phyloP scores from a whole-genome alignment of 1,140 invertebrate genomes.

The Bombus confusus region DNA sequence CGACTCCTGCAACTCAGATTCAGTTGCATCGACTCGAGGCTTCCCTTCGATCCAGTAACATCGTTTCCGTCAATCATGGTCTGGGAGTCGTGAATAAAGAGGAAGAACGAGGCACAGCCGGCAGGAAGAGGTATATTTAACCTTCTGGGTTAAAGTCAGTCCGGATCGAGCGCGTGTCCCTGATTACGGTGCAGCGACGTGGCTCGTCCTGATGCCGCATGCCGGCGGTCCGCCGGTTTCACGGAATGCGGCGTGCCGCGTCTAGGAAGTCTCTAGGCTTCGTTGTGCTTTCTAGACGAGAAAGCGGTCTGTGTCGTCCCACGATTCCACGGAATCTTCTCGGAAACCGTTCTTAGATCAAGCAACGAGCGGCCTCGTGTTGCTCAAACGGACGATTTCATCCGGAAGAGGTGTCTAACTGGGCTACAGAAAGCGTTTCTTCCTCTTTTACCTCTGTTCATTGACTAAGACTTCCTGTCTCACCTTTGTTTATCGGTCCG shows the following conservation, averaged over 20 bases:
- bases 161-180: slow-evolving; percentile 61
- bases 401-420: slow-evolving; percentile 14
- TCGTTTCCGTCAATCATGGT: slow-evolving; percentile 22
- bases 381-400: not conserved
- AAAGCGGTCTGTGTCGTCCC: slow-evolving; percentile 44
- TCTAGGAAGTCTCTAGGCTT: slow-evolving; percentile 42
- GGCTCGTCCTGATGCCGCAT: slow-evolving; percentile 40
- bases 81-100: not conserved
- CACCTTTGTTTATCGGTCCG: too few relatives aligned
- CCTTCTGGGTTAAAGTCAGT: slow-evolving; percentile 61
- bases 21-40: not conserved
- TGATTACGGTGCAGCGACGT: slow-evolving; percentile 62
- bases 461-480: not conserved
- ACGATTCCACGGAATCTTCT: slow-evolving; percentile 43
- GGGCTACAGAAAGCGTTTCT: not conserved
- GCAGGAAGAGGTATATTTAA: slow-evolving; percentile 60
- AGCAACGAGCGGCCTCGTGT: slow-evolving; percentile 3
- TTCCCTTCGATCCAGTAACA: not conserved
- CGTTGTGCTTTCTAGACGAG: slow-evolving; percentile 59
- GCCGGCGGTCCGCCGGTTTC: slow-evolving; percentile 42
- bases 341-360: slow-evolving; percentile 23
- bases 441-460: not conserved
- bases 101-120: slow-evolving; percentile 16
- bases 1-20: too few relatives aligned
- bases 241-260: slow-evolving; percentile 44